Evolutionary conservation across 2,888 invertebrate species (phyloP).

Genomic region (Neoascia interrupta): DNA sequence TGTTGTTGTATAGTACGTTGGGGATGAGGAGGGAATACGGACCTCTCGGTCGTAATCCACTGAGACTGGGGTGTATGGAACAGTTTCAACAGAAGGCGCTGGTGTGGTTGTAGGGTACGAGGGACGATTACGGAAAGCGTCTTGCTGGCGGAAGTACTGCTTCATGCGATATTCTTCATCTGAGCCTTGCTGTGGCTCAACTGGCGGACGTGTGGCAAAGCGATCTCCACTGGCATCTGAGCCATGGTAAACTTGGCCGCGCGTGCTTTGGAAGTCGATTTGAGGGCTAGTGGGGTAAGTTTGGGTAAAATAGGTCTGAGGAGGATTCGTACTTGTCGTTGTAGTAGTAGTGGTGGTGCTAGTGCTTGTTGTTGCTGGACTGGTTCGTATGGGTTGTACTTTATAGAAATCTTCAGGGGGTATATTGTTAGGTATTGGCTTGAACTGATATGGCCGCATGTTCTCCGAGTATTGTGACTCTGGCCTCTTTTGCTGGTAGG

Average conservation of each 20-base stretch:
- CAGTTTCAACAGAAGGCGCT: conserved; percentile 74
- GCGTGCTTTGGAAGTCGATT: conserved; percentile 75
- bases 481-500: conserved; percentile 71
- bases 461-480: conserved; percentile 69
- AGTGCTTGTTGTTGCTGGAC: conserved; percentile 78
- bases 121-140: conserved; percentile 78
- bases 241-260: conserved; percentile 75
- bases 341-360: conserved; percentile 81
- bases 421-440: conserved; percentile 75
- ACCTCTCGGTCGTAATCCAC: conserved; percentile 74
- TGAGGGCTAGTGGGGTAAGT: conserved; percentile 75
- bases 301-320: conserved; percentile 73
- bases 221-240: conserved; percentile 65
- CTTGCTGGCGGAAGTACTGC: conserved; percentile 78
- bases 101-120: conserved; percentile 70
- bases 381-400: conserved; percentile 72
- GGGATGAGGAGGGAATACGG: conserved; percentile 70
- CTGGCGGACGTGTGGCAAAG: conserved; percentile 74
- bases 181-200: conserved; percentile 55
- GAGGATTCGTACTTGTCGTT: conserved; percentile 75
- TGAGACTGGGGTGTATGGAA: conserved; percentile 76
- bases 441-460: conserved; percentile 75
- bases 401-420: conserved; percentile 77
- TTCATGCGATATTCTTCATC: conserved; percentile 79
- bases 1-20: conserved; percentile 70